These are phyloP conservation scores for Dione juno DNA, from an alignment of 2,888 invertebrate species.

Conservation along the genomic window DNA sequence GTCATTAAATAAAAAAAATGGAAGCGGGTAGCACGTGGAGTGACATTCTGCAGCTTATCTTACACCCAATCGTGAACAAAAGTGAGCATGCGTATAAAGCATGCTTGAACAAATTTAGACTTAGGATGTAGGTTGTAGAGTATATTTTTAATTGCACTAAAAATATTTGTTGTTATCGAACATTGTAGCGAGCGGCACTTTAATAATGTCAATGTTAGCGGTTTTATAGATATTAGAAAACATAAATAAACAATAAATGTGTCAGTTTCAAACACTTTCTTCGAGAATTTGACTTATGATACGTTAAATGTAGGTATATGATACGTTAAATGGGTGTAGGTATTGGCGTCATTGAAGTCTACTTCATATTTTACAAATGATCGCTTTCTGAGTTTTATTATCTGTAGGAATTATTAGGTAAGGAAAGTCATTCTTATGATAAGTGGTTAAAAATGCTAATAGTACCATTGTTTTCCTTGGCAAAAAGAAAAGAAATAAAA, in stretches of 20 bases:
- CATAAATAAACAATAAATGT: slow-evolving; percentile 41
- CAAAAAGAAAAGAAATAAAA: too few species aligned
- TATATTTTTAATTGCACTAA: slow-evolving; percentile 35
- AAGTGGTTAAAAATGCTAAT: too few species aligned
- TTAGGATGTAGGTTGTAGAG: slow-evolving; percentile 29
- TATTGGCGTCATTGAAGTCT: background rate
- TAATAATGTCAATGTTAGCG: slow-evolving; percentile 37
- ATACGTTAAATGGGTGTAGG: too few species aligned
- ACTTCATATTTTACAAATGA: background rate
- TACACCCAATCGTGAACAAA: slow-evolving; percentile 46
- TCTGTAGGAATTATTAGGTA: too few species aligned
- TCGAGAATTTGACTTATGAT: slow-evolving; percentile 26
- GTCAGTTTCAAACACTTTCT: slow-evolving; percentile 31
- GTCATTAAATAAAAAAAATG: slow-evolving; percentile 48
- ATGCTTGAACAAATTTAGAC: slow-evolving; percentile 29
- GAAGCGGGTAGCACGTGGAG: slow-evolving; percentile 46
- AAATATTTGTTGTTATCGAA: slow-evolving; percentile 40
- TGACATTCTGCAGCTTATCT: slow-evolving; percentile 50
- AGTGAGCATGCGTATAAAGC: slow-evolving; percentile 41
- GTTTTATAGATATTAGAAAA: slow-evolving; percentile 39
- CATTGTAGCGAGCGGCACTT: slow-evolving; percentile 38
- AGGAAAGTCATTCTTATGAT: too few species aligned
- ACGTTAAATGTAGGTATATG: background rate
- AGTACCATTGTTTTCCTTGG: too few species aligned
- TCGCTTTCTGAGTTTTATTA: too few species aligned